These are phyloP conservation scores for Micropterix aruncella DNA, from an alignment of 2,888 invertebrate species.

Conservation along the genomic window DNA sequence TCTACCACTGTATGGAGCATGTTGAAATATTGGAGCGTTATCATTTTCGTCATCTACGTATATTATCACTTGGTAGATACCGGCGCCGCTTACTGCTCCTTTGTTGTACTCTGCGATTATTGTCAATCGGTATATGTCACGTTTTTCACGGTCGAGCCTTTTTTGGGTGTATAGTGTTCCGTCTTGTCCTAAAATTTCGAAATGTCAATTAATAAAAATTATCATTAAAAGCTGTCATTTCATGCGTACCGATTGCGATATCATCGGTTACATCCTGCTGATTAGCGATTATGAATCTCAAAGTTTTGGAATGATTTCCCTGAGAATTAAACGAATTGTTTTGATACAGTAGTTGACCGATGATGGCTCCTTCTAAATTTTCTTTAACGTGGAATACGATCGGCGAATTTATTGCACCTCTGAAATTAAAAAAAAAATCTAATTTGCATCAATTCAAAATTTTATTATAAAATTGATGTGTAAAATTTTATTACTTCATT, in stretches of 20 bases:
- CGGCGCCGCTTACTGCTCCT: constrained; percentile 53
- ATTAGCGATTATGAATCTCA: constrained; percentile 67
- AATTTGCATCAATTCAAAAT: constrained; percentile 1
- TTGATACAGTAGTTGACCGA: constrained; percentile 55
- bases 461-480: not conserved
- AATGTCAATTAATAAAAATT: constrained; percentile 1
- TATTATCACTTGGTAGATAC: constrained; percentile 67
- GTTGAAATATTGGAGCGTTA: constrained; percentile 68
- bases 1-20: constrained; percentile 55
- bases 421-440: constrained; percentile 21
- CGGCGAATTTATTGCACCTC: constrained; percentile 53
- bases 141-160: constrained; percentile 62
- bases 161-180: constrained; percentile 67
- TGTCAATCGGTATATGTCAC: constrained; percentile 59
- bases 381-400: constrained; percentile 65
- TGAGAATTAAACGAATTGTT: constrained; percentile 24
- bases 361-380: constrained; percentile 56
- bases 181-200: constrained; percentile 34
- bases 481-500: constrained; percentile 37
- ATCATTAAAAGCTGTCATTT: constrained; percentile 9
- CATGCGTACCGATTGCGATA: constrained; percentile 50
- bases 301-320: constrained; percentile 28
- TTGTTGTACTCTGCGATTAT: constrained; percentile 66
- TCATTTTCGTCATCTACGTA: constrained; percentile 79
- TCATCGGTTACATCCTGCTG: constrained; percentile 69